Evolutionary conservation across 1,140 invertebrate species (phyloP).

Genomic region (Drosophila trapezifrons): DNA sequence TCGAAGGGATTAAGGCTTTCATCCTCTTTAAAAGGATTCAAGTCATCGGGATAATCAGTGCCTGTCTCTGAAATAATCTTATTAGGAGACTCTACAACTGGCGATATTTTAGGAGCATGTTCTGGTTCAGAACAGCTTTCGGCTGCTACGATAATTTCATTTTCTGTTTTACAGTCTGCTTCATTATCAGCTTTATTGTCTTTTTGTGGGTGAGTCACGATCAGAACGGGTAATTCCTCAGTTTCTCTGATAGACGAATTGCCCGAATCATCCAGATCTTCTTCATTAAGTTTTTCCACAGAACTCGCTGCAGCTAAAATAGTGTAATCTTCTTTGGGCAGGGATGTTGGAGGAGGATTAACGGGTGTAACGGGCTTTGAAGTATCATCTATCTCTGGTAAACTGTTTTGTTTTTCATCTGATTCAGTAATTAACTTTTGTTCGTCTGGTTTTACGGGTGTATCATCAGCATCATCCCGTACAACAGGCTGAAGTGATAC

Average conservation of each 20-base stretch:
- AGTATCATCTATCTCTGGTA: neutral
- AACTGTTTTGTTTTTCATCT: neutral
- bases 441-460: neutral
- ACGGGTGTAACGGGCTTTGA: neutral
- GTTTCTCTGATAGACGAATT: neutral
- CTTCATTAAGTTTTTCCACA: slow-evolving; percentile 5
- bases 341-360: neutral
- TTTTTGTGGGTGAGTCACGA: slow-evolving; percentile 1
- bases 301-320: neutral
- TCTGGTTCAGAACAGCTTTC: slow-evolving; percentile 8
- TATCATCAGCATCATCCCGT: neutral
- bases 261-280: neutral
- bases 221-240: slow-evolving; percentile 1
- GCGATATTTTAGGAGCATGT: neutral
- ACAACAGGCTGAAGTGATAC: neutral
- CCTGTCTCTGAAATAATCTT: slow-evolving; percentile 1
- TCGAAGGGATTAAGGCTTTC: slow-evolving; percentile 87
- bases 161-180: neutral
- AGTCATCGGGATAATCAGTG: slow-evolving; percentile 22
- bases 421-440: neutral
- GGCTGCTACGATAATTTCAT: slow-evolving; percentile 8
- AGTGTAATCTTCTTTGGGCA: slow-evolving; percentile 9
- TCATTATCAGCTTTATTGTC: slow-evolving; percentile 6
- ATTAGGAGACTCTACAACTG: slow-evolving; percentile 2
- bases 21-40: slow-evolving; percentile 22